Evolutionary conservation across 2,113 vertebrate species (phyloP), one percentile per base, ranked within the genome.

Genomic region (Ammodytes dubius): DNA sequence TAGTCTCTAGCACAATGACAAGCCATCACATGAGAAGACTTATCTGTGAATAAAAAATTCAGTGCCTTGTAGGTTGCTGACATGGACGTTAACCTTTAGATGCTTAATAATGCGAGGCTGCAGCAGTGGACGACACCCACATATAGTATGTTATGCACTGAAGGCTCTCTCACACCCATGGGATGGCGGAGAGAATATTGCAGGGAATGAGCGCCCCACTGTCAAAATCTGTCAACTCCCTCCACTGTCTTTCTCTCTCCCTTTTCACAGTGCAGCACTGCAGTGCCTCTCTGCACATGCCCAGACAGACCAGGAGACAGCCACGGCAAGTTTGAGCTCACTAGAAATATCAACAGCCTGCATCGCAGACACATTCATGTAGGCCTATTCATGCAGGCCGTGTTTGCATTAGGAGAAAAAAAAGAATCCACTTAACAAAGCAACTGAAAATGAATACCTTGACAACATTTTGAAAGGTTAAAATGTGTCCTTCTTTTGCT

Each of bases 221-320:
- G 81, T 88, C 77, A 79, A 58, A 86, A n/a, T n/a, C n/a, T n/a
- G n/a, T n/a, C n/a, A n/a, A n/a, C n/a, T n/a, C n/a, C n/a, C n/a
- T n/a, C n/a, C n/a, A n/a, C n/a, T 27, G 64, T 79, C 70, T 78
- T n/a, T 83, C 71, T 86, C 82, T 71, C 74, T 81, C 27, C 27
- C 27, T 27, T 27, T 58, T 54, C 74, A 64, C 58, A 60, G 84
- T 87, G 89, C 90, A 87, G 90, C 87, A 92, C 89, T 92, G 92
- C 93, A 91, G 91, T 92, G 91, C 71, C 8, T 67, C 81, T 90
- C 93, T 93, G 92, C 93, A 92, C 92, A 91, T 93, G 90, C 91
- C 89, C 93, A 94, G 89, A 90, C 81, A 75, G 81, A 88, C 70
- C 17, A 74, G 45, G 68, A 79, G 83, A 86, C 82, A 84, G 86